These are phyloP conservation scores for Euwallacea fornicatus DNA, from an alignment of 1,140 invertebrate genomes.

Conservation along the genomic window DNA sequence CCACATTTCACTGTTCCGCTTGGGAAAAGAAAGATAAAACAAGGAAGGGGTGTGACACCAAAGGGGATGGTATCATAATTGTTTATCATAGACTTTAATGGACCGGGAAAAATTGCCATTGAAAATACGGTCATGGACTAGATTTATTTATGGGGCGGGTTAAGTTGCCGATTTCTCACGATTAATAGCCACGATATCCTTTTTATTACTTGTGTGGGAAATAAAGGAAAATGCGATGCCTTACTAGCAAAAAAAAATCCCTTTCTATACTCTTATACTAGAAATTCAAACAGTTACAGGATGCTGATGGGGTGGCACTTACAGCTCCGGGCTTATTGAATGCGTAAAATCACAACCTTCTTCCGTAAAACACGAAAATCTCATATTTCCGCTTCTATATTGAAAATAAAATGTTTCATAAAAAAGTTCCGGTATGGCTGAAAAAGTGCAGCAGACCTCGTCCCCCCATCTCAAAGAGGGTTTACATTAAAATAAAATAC, in stretches of 20 bases:
- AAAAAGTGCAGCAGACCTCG: slow-evolving; percentile 32
- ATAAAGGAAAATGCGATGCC: too few relatives aligned
- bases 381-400: slow-evolving; percentile 31
- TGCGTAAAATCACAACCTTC: slow-evolving; percentile 9
- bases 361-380: slow-evolving; percentile 31
- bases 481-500: slow-evolving; percentile 24
- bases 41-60: background rate
- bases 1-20: slow-evolving; percentile 19
- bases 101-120: slow-evolving; percentile 28
- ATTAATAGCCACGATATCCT: background rate
- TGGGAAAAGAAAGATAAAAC: slow-evolving; percentile 14
- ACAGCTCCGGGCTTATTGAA: too few relatives aligned
- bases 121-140: slow-evolving; percentile 16
- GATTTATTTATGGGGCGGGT: slow-evolving; percentile 3
- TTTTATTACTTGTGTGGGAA: background rate
- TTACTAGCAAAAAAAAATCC: too few relatives aligned
- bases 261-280: too few relatives aligned
- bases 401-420: slow-evolving; percentile 18
- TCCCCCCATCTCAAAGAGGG: slow-evolving; percentile 8
- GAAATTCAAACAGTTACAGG: too few relatives aligned
- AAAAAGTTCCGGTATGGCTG: slow-evolving; percentile 22
- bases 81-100: slow-evolving; percentile 24
- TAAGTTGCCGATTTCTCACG: background rate
- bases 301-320: too few relatives aligned
- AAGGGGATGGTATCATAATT: slow-evolving; percentile 6